Evolutionary conservation across 2,113 vertebrate genomes (phyloP), one percentile per base, ranked within the genome.

Genomic region (Cynocephalus volans): DNA sequence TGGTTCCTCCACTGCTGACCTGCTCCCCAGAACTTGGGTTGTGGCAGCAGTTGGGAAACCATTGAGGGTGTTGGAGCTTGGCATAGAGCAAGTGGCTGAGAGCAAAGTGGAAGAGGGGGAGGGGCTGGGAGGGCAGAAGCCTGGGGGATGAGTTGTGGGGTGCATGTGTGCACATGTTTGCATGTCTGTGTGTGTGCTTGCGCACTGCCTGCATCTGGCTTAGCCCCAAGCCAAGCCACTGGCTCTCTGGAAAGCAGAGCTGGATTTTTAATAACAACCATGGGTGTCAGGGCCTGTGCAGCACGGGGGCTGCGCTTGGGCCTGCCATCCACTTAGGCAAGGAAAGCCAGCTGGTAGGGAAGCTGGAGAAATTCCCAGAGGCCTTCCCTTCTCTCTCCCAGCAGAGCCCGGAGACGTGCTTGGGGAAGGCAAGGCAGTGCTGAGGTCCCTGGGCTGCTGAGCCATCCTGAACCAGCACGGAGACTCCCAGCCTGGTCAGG

Each of bases 11-110:
- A 95, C 97, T 93, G 98, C 97, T 98, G 98, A 98, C 98, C 98
- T 98, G 98, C 98, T 99, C 98, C 98, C 84, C 81, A 96, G 98
- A 98, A 98, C 60, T n/a, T 96, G 98, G 98, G 98, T 98, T 98
- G 98, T 98, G 97, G 98, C 97, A 95, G 98, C 98, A 54, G 96
- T 98, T 98, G 98, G 98, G 98, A 98, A 98, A 98, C 98, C 60
- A 96, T 98, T 98, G 97, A 98, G 97, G 97, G 98, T 98, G 97
- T 98, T 97, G 98, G 98, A 96, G 98, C 96, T 98, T 98, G 98
- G 98, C 98, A 97, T 96, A 97, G 98, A 98, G 81, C 98, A 98
- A 98, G 97, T 92, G 97, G 96, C 96, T 36, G 83, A 45, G 96
- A 77, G 94, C 92, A 89, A 89, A 91, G 86, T 88, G 96, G 96